Base-by-base conservation (phyloP, 2,888 invertebrate species). In the Ornithoptera priamus region DNA sequence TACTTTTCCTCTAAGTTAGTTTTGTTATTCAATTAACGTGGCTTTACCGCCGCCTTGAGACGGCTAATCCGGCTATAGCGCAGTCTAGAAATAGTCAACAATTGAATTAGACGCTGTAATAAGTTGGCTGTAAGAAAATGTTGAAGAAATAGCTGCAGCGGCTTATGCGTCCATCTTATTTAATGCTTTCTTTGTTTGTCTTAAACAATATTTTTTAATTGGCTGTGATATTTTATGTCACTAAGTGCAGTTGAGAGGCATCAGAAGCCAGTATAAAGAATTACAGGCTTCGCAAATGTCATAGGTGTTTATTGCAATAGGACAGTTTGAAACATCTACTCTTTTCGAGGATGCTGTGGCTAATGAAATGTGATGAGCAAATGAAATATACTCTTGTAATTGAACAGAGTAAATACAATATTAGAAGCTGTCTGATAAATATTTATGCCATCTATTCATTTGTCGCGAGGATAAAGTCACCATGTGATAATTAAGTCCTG, bases 401-500 rank as follows among this genome's bases (percentile, higher is more conserved):
- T 6, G 2, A 7, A n/a, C 53, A 7, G n/a, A 7, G 18, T 6
- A n/a, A 53, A n/a, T 2, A n/a, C n/a, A 18, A 53, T 12, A 4
- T 46, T 15, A 46, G 46, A 15, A 46, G 15, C 46, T 46, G 4
- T 15, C 4, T 6, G 53, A 53, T 53, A n/a, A 53, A 53, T n/a
- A 53, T 53, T 53, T 18, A 53, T 18, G 62, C 53, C 36, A 56
- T 36, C 20, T 36, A 39, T 65, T 57, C 57, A 58, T 58, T 65
- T 39, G 22, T 42, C 20, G 57, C 30, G n/a, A 63, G 56, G 30
- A 22, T n/a, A 63, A 30, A 53, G 57, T 30, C 24, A 20, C 12
- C 6, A 30, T 36, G 36, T 22, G 50, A 65, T 62, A 65, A 65
- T 65, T 69, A 22, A 62, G 61, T 62, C 30, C 53, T 42, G 60